Conservation (phyloP, 2,797 vertebrate species). For the Alca torda region DNA sequence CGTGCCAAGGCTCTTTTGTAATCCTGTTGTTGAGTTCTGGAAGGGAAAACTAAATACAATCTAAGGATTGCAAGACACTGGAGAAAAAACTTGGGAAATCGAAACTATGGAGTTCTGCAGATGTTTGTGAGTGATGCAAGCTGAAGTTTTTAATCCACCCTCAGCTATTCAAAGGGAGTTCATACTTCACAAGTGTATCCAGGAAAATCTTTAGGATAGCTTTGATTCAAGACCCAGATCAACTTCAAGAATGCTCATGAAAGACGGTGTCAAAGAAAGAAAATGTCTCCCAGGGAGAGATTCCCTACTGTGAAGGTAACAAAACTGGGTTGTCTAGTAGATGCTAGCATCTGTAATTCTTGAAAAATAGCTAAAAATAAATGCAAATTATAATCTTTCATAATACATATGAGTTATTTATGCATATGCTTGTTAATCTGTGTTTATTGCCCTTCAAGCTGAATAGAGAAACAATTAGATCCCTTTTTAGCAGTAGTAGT, state of each 20-base stretch:
- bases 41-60: neutral
- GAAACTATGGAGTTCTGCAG: neutral
- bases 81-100: neutral
- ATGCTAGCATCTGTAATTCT: neutral
- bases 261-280: neutral
- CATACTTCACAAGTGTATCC: neutral
- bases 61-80: neutral
- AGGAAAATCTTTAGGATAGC: neutral
- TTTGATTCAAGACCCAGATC: neutral
- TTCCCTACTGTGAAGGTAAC: neutral
- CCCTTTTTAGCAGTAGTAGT: neutral
- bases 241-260: neutral
- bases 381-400: neutral
- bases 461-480: conserved; percentile 24
- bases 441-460: conserved; percentile 17
- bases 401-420: neutral
- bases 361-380: neutral
- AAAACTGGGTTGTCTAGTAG: neutral
- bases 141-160: neutral
- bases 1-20: neutral
- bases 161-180: neutral
- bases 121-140: neutral
- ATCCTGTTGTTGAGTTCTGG: neutral
- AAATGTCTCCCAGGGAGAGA: neutral
- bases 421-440: neutral